A percentile compares a stretch with the other conserved stretches of the same genome.
phyloP scores from a whole-genome alignment of 2,113 vertebrate species.

The Phainopepla nitens region DNA sequence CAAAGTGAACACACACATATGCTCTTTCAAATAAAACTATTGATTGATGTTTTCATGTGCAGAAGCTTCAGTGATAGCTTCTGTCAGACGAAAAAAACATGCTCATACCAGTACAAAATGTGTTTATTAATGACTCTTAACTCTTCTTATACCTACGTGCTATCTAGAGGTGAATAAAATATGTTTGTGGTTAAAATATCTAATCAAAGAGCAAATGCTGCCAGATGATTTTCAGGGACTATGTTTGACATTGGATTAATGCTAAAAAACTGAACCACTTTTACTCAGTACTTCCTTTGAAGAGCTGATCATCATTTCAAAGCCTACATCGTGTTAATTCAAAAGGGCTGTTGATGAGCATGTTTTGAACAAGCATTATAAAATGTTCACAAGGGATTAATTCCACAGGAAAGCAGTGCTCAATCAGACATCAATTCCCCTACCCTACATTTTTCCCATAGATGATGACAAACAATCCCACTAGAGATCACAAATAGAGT shows the following conservation, averaged over 20 bases:
- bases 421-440: not conserved
- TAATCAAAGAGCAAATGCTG: not conserved
- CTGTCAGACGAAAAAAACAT: not conserved
- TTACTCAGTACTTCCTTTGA: not conserved
- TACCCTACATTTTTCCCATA: not conserved
- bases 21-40: not conserved
- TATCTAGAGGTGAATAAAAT: not conserved
- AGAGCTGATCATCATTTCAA: not conserved
- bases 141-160: not conserved
- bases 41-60: not conserved
- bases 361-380: not conserved
- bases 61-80: not conserved
- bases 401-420: not conserved
- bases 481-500: not conserved
- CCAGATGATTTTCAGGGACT: not conserved
- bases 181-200: not conserved
- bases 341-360: not conserved
- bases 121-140: not conserved
- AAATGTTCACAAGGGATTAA: not conserved
- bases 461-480: not conserved
- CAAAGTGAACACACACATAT: not conserved
- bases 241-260: not conserved
- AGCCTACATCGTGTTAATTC: rapidly evolving
- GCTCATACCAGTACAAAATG: not conserved
- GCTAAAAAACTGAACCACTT: not conserved